Percentiles rank a stretch among this genome's conserved stretches.
These are phyloP conservation scores for Crematogaster levior DNA, from an alignment of 2,888 invertebrate species.

Conservation along the genomic window DNA sequence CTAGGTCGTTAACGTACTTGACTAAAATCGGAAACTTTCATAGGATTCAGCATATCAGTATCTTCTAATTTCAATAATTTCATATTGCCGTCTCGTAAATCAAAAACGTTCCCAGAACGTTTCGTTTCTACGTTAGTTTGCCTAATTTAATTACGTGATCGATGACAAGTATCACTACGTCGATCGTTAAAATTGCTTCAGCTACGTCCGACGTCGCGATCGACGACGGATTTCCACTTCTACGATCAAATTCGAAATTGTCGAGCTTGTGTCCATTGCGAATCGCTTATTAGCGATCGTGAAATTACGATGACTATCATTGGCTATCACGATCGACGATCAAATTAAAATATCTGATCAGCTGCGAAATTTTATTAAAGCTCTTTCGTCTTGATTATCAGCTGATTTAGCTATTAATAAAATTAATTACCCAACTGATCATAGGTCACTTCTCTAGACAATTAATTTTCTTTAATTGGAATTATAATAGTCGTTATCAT, in stretches of 20 bases:
- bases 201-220: constrained; percentile 2
- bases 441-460: neutral
- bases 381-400: neutral
- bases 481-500: constrained; percentile 26
- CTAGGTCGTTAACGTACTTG: constrained; percentile 56
- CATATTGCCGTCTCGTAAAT: constrained; percentile 43
- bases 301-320: constrained; percentile 18
- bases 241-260: constrained; percentile 36
- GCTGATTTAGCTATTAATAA: constrained; percentile 8
- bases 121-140: constrained; percentile 45
- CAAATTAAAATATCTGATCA: constrained; percentile 29
- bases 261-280: neutral
- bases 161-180: constrained; percentile 55
- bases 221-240: constrained; percentile 40
- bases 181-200: constrained; percentile 34
- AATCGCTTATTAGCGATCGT: constrained; percentile 18
- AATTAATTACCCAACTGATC: constrained; percentile 10
- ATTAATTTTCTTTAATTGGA: constrained; percentile 2
- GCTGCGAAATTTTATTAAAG: constrained; percentile 24
- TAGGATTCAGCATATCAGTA: constrained; percentile 39
- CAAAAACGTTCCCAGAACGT: constrained; percentile 11
- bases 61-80: constrained; percentile 58
- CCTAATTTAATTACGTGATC: constrained; percentile 59
- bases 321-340: constrained; percentile 33
- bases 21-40: constrained; percentile 67